Evolutionary conservation across 2,888 invertebrate species (phyloP).

Genomic region (Theodoxus fluviatilis): DNA sequence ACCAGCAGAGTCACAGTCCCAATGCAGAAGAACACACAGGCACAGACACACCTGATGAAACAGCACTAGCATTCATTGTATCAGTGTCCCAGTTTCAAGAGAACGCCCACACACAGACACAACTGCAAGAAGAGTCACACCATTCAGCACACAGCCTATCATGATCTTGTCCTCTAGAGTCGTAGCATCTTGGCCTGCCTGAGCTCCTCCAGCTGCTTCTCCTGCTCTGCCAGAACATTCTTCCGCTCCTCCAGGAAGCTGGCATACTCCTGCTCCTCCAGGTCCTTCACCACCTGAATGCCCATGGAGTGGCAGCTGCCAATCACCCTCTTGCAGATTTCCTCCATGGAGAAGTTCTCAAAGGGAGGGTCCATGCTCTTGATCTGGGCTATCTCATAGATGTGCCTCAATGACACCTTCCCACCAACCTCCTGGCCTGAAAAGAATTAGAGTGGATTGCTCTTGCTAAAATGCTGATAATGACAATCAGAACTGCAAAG

Average conservation of each 20-base stretch:
- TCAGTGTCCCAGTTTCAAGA: too few relatives aligned
- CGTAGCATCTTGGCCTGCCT: constrained; percentile 91
- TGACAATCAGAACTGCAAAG: too few relatives aligned
- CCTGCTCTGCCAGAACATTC: constrained; percentile 76
- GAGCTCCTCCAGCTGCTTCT: constrained; percentile 79
- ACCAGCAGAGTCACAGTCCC: not conserved
- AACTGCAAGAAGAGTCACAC: not conserved
- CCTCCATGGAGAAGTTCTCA: constrained; percentile 47
- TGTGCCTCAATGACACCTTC: constrained; percentile 89
- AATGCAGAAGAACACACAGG: not conserved
- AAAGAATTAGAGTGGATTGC: constrained; percentile 31
- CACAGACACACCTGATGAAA: constrained; percentile 26
- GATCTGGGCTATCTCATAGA: constrained; percentile 97
- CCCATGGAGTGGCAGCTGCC: constrained; percentile 83
- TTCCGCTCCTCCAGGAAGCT: constrained; percentile 80
- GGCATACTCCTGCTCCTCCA: constrained; percentile 82
- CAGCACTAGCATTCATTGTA: too few relatives aligned
- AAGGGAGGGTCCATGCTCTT: constrained; percentile 82
- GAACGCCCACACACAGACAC: constrained; percentile 23
- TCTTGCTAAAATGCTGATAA: too few relatives aligned
- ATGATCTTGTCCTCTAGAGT: constrained; percentile 36
- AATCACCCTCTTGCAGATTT: constrained; percentile 80
- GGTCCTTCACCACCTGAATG: constrained; percentile 78
- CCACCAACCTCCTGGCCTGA: constrained; percentile 81
- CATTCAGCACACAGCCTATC: not conserved